A percentile compares a stretch with the other conserved stretches of the same genome.
phyloP scores from a whole-genome alignment of 2,113 vertebrate species.

The Empidonax alnorum region DNA sequence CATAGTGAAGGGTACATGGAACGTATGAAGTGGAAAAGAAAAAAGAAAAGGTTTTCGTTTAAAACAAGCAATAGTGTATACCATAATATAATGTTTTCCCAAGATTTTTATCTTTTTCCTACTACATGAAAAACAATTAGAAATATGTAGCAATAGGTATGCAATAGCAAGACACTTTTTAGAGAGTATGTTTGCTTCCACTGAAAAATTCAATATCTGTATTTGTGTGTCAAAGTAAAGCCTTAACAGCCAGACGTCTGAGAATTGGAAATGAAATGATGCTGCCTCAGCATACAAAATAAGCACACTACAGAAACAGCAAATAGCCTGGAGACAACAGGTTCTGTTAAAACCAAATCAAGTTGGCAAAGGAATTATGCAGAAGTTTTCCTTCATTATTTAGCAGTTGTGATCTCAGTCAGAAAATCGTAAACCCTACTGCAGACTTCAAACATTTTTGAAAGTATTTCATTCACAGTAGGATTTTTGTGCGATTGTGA shows the following conservation, averaged over 20 bases:
- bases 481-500: not conserved
- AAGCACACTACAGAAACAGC: not conserved
- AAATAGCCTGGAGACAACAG: slow-evolving; percentile 5
- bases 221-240: not conserved
- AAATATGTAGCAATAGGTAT: not conserved
- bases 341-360: not conserved
- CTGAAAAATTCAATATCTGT: not conserved
- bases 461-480: not conserved
- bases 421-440: not conserved
- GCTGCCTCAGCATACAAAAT: slow-evolving; percentile 32
- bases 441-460: not conserved
- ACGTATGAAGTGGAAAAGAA: not conserved
- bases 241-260: not conserved
- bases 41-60: not conserved
- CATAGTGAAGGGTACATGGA: not conserved
- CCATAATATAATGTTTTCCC: not conserved
- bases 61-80: not conserved
- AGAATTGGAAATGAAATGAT: slow-evolving; percentile 19
- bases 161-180: not conserved
- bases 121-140: not conserved
- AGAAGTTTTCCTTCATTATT: not conserved
- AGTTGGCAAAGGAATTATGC: not conserved
- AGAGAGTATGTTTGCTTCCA: not conserved
- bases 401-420: not conserved
- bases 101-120: not conserved